Percentiles rank a stretch among this genome's conserved stretches.
phyloP scores from a whole-genome alignment of 2,113 vertebrate genomes.

The Arothron firmamentum region DNA sequence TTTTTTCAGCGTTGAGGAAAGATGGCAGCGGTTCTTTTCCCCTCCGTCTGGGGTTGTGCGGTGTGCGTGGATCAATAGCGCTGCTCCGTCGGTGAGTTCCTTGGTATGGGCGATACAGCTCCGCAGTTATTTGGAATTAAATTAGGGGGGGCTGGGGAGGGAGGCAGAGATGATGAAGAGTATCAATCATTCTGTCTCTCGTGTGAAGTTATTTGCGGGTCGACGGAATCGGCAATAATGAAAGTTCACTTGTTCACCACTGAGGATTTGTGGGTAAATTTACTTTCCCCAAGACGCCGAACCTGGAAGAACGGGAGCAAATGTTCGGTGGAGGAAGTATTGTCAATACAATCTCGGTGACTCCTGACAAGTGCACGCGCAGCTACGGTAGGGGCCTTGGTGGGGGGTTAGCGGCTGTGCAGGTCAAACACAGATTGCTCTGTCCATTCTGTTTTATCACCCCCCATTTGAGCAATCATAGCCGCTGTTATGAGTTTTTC shows the following conservation, averaged over 20 bases:
- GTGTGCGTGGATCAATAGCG: slow-evolving; percentile 70
- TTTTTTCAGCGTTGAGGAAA: slow-evolving; percentile 14
- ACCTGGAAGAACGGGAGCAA: slow-evolving; percentile 41
- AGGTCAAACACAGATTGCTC: slow-evolving; percentile 46
- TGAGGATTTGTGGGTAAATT: slow-evolving; percentile 71
- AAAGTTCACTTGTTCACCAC: slow-evolving; percentile 78
- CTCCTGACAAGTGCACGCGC: slow-evolving; percentile 28
- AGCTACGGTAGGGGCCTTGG: slow-evolving; percentile 41
- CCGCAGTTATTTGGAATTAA: slow-evolving; percentile 78
- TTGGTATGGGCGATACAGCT: slow-evolving; percentile 76
- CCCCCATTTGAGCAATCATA: slow-evolving; percentile 49
- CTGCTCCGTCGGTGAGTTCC: slow-evolving; percentile 65
- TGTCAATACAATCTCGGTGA: slow-evolving; percentile 43
- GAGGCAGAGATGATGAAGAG: slow-evolving; percentile 77
- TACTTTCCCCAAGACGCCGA: slow-evolving; percentile 49
- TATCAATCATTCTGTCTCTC: slow-evolving; percentile 83
- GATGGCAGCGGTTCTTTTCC: slow-evolving; percentile 1
- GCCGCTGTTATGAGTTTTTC: slow-evolving; percentile 39
- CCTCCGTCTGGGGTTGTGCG: slow-evolving; percentile 30
- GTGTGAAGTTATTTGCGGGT: slow-evolving; percentile 79
- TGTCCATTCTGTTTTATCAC: slow-evolving; percentile 55
- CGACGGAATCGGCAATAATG: slow-evolving; percentile 79
- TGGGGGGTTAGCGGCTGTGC: slow-evolving; percentile 27
- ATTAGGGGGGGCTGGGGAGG: slow-evolving; percentile 70
- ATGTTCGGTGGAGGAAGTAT: slow-evolving; percentile 27